Conservation (phyloP, 2,888 invertebrate species). For the Zaprionus bogoriensis region DNA sequence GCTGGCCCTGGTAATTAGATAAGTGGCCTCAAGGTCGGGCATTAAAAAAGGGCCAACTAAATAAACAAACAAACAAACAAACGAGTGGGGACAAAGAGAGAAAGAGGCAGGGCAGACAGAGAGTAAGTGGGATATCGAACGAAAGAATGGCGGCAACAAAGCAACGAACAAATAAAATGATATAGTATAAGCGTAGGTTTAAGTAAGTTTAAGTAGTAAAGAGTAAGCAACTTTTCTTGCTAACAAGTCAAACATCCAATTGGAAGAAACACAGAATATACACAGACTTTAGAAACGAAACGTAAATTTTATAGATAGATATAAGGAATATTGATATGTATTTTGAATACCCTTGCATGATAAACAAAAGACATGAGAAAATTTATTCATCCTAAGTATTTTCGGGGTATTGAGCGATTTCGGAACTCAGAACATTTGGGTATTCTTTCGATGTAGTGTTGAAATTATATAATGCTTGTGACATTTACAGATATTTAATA, state of each 20-base stretch:
- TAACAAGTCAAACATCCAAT: slow-evolving; percentile 78
- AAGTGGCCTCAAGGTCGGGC: slow-evolving; percentile 70
- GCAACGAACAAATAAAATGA: slow-evolving; percentile 27
- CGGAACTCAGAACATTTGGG: too few species aligned
- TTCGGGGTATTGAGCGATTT: too few species aligned
- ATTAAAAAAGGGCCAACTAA: slow-evolving; percentile 54
- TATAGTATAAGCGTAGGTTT: slow-evolving; percentile 26
- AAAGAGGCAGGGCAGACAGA: not conserved
- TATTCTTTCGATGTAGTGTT: too few species aligned
- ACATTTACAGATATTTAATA: too few species aligned
- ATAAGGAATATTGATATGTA: not conserved
- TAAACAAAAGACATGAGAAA: too few species aligned
- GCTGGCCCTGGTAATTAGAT: slow-evolving; percentile 60
- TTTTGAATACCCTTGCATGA: not conserved
- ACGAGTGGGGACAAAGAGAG: slow-evolving; percentile 13
- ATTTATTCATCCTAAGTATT: too few species aligned
- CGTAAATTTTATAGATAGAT: slow-evolving; percentile 39
- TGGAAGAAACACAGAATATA: slow-evolving; percentile 66
- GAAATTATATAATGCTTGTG: too few species aligned
- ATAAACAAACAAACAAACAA: slow-evolving; percentile 33
- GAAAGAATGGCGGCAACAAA: slow-evolving; percentile 12
- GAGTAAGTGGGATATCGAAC: slow-evolving; percentile 4
- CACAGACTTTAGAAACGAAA: slow-evolving; percentile 59
- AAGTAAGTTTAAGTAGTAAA: slow-evolving; percentile 19
- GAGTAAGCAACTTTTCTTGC: slow-evolving; percentile 57